Evolutionary conservation across 2,797 vertebrate species (phyloP).

Genomic region (Anisognathus igniventris): DNA sequence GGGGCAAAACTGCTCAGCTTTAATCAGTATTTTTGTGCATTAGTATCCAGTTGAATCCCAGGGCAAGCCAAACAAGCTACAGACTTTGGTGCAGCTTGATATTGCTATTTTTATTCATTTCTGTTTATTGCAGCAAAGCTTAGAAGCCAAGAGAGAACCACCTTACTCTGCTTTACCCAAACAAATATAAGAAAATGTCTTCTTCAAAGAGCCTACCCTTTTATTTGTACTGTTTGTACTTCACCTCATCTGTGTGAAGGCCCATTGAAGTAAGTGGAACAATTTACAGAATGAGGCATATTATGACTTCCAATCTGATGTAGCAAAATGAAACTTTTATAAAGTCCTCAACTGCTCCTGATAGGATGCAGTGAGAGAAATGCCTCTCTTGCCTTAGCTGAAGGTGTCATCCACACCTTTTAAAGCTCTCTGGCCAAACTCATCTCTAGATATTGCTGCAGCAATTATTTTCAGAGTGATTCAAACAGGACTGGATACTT

Average conservation of each 20-base stretch:
- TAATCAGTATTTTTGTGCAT: constrained; percentile 17
- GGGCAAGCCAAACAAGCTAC: background rate
- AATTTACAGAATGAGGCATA: background rate
- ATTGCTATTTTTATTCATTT: background rate
- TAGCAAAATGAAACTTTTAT: background rate
- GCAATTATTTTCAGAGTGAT: background rate
- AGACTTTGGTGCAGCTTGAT: background rate
- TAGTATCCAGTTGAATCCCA: background rate
- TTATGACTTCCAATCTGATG: background rate
- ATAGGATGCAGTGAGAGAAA: background rate
- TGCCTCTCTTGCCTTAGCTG: background rate
- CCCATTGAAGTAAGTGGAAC: background rate
- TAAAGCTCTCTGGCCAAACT: background rate
- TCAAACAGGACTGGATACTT: background rate
- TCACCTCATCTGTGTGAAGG: background rate
- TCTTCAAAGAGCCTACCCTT: background rate
- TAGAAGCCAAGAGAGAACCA: background rate
- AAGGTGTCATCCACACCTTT: background rate
- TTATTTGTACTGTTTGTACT: background rate
- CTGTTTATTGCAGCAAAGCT: background rate
- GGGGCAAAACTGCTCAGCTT: constrained; percentile 3
- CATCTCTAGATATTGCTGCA: background rate
- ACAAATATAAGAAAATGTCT: background rate
- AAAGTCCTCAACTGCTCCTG: background rate
- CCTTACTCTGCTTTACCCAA: background rate